Evolutionary conservation across 2,888 invertebrate species (phyloP), one percentile per base, ranked within the genome.

Genomic region (Sinohyriopsis cumingii): DNA sequence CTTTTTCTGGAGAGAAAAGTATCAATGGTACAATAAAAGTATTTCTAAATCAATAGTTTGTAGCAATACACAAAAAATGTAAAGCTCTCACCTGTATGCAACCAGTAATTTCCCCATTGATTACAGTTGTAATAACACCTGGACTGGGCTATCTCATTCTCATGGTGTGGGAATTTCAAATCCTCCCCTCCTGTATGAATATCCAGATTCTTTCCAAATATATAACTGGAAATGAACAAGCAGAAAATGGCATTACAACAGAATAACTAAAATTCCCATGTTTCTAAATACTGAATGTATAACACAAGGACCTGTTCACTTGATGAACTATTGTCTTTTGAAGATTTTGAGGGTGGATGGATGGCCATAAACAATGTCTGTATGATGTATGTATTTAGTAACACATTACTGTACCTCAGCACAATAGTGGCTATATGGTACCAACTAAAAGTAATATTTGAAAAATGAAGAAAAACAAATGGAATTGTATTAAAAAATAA

Each of bases 71-170:
- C 33, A 45, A 45, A 45, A 45, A 15, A 45, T 45, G 12, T 45
- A 12, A 45, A 45, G 3, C 45, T 15, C 62, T 59, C 45, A 83
- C 83, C 84, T 75, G 83, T 79, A 88, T 98, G 97, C 5, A 98
- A 83, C 97, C 98, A 98, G 89, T 97, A 96, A 89, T 96, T 95
- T 0, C 95, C 94, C 97, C 97, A 98, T 84, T 96, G 96, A 4
- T 92, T 82, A 15, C 91, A 92, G 57, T 92, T 91, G 87, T 95
- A 95, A 84, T 92, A 94, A 20, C 94, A 94, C 90, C 96, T 96
- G n/a, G 95, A 95, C 88, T 97, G 97, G 1, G 95, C 95, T 86
- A 97, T 96, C 90, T 98, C 98, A 91, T 97, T 97, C 90, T 97
- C 96, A 90, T 98, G 98, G 91, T 98, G 98, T 1, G 98, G 97